Evolutionary conservation across 2,888 invertebrate genomes (phyloP).

Genomic region (Stegophylla sp.): DNA sequence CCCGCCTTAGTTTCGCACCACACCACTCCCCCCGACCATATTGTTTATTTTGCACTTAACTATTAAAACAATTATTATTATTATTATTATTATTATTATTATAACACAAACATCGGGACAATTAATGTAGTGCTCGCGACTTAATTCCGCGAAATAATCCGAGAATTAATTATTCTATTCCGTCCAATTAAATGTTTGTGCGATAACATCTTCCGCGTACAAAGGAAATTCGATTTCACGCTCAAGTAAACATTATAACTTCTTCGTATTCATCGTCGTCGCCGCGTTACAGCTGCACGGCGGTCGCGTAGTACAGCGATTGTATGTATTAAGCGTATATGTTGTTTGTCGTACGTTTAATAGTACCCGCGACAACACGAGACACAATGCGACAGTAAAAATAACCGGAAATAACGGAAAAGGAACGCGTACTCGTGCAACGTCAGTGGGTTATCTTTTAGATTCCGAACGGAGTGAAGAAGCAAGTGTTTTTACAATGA

Average conservation of each 20-base stretch:
- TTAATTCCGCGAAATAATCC: neutral
- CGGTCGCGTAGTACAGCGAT: too few relatives aligned
- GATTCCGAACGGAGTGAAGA: too few relatives aligned
- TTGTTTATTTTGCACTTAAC: too few relatives aligned
- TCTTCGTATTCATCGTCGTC: neutral
- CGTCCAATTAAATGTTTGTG: conserved; percentile 14
- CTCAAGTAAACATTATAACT: conserved; percentile 9
- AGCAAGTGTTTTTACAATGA: too few relatives aligned
- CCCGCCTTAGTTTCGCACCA: too few relatives aligned
- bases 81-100: too few relatives aligned
- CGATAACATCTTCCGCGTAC: neutral
- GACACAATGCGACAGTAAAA: neutral
- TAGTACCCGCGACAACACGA: neutral
- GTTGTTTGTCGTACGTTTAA: neutral
- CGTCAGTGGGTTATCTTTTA: too few relatives aligned
- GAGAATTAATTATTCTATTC: conserved; percentile 12
- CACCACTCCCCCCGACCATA: too few relatives aligned
- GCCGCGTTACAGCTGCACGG: neutral
- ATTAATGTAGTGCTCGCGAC: neutral
- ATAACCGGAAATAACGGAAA: neutral
- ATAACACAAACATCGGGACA: neutral
- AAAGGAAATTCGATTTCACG: conserved; percentile 24
- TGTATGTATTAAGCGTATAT: too few relatives aligned
- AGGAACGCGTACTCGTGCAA: too few relatives aligned
- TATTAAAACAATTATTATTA: neutral